Evolutionary conservation across 2,797 vertebrate species (phyloP), one percentile per base, ranked within the genome.

Genomic region (Acropternis orthonyx): DNA sequence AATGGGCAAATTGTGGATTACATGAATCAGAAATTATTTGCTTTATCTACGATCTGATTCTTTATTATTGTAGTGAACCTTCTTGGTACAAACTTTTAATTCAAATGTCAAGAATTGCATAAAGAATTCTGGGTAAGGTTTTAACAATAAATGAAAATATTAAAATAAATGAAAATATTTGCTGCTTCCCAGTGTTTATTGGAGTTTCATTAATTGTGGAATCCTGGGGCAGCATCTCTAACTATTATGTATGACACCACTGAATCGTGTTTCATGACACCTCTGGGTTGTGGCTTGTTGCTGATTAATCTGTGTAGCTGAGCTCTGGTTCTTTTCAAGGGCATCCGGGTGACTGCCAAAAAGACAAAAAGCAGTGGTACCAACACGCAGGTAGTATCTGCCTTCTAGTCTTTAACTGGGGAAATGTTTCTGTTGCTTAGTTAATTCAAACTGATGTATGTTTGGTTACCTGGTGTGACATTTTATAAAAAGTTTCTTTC

Each of bases 371-470:
- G 9, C 26, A 18, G 9, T 58, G 34, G 4, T 28, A 28, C 28
- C 23, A 63, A 62, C 39, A 7, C 19, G 43, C 1, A 3, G 66
- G 28, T 23, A 52, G 10, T 43, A 72, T 20, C 58, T 79, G 23
- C 18, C 62, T 75, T 37, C 49, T 28, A 0, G 37, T 66, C 13
- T 48, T 46, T 48, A n/a, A 9, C 0, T 49, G 10, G 28, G 14
- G 20, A 73, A 46, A 11, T 16, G 27, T 56, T 56, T 27, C 16
- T 62, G 6, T 43, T 73, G 23, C 12, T 62, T 19, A 4, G 1
- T 43, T 61, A 27, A 12, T 55, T 28, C 49, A 85, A 80, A 37
- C 5, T 12, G 23, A 26, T 23, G 5, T n/a, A 17, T 28, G 43
- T 74, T 74, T 78, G 17, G 20, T 51, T 55, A n/a, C 3, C 4